These are phyloP conservation scores for Drosophila murphyi DNA, from an alignment of 1,140 invertebrate genomes.

Conservation along the genomic window DNA sequence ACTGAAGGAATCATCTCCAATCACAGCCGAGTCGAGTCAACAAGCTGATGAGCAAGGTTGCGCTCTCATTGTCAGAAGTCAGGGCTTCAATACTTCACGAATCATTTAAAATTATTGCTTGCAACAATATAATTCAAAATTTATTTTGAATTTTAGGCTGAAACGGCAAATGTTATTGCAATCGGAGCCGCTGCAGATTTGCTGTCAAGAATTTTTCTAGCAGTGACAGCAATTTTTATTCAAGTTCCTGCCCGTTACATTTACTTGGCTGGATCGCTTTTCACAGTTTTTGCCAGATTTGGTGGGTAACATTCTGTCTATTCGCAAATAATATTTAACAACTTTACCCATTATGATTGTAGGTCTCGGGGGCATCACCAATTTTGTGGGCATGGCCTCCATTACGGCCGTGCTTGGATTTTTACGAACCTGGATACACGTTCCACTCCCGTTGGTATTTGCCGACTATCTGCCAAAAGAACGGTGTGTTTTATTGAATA, in stretches of 20 bases:
- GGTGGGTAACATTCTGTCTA: conserved; percentile 70
- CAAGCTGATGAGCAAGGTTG: background rate
- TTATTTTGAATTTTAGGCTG: conserved; percentile 65
- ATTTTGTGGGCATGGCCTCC: conserved; percentile 79
- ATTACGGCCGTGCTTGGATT: conserved; percentile 86
- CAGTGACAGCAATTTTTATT: conserved; percentile 84
- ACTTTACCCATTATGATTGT: background rate
- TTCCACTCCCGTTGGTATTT: conserved; percentile 86
- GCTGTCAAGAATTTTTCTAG: conserved; percentile 85
- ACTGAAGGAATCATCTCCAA: background rate
- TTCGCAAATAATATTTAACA: background rate
- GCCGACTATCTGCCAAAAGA: conserved; percentile 87
- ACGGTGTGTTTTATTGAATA: conserved; percentile 65
- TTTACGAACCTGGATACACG: conserved; percentile 86
- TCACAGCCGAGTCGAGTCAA: background rate
- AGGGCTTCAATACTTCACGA: no score
- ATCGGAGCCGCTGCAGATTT: conserved; percentile 86
- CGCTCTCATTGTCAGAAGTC: background rate
- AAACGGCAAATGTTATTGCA: conserved; percentile 86
- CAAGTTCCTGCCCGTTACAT: conserved; percentile 85
- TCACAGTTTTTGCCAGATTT: conserved; percentile 85
- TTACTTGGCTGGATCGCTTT: conserved; percentile 85
- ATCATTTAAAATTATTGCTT: background rate
- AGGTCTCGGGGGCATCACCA: conserved; percentile 72
- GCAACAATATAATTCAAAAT: background rate